phyloP scores from a whole-genome alignment of 2,797 vertebrate genomes.

The Fundulus diaphanus region DNA sequence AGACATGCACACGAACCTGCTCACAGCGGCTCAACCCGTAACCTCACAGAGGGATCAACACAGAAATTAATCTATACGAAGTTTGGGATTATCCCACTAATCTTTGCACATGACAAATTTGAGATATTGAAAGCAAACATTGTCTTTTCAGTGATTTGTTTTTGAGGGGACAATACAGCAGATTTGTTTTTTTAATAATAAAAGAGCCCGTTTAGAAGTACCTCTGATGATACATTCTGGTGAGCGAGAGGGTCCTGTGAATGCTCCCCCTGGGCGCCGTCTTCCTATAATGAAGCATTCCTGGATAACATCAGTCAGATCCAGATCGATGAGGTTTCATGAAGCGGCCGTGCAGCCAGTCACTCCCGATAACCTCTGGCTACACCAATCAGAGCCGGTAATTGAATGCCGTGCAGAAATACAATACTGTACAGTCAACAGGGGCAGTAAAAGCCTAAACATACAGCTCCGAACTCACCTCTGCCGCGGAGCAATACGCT shows the following conservation, averaged over 20 bases:
- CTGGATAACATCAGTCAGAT: conserved; percentile 51
- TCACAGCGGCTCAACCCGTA: conserved; percentile 32
- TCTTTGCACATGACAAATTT: conserved; percentile 23
- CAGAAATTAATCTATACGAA: conserved; percentile 38
- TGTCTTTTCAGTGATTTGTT: conserved; percentile 1
- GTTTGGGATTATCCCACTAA: conserved; percentile 36
- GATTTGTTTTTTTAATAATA: neutral
- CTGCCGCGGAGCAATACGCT: conserved; percentile 13
- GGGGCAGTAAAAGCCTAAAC: conserved; percentile 25
- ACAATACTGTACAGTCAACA: conserved; percentile 64
- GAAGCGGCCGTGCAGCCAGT: conserved; percentile 39
- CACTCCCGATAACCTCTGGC: conserved; percentile 51
- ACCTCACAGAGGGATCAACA: conserved; percentile 31
- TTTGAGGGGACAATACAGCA: neutral
- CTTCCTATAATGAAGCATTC: conserved; percentile 20
- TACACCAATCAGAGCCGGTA: conserved; percentile 38
- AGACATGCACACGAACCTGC: conserved; percentile 17
- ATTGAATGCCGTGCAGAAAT: conserved; percentile 62
- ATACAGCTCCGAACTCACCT: conserved; percentile 11
- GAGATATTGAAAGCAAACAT: conserved; percentile 20
- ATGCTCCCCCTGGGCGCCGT: conserved; percentile 16
- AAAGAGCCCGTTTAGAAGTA: conserved; percentile 4
- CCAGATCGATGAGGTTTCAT: conserved; percentile 59
- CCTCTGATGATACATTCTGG: conserved; percentile 1
- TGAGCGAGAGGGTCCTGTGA: neutral